Conservation (phyloP, 2,113 vertebrate species). For the Nesoenas mayeri region DNA sequence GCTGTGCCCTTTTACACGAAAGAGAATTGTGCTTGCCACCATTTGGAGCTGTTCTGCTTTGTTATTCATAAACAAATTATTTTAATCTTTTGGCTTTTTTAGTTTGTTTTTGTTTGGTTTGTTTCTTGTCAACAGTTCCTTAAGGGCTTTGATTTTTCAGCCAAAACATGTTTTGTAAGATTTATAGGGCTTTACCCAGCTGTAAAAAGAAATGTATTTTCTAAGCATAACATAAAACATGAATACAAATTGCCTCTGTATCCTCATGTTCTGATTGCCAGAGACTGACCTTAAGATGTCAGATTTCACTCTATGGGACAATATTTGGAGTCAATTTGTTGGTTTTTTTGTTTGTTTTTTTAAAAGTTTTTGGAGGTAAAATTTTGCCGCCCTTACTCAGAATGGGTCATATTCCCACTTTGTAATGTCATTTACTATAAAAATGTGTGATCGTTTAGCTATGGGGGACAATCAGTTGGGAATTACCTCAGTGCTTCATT, state of each 20-base stretch:
- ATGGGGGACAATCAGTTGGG: background rate
- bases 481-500: background rate
- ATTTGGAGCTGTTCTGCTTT: constrained; percentile 26
- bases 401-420: background rate
- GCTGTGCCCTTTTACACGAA: constrained; percentile 19
- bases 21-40: background rate
- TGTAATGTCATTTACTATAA: background rate
- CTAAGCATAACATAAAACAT: background rate
- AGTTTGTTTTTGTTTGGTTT: background rate
- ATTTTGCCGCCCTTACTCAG: background rate
- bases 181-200: background rate
- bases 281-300: background rate
- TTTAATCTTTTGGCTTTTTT: background rate
- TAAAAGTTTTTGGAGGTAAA: background rate
- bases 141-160: background rate
- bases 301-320: background rate
- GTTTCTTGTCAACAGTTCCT: constrained; percentile 16
- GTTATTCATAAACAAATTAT: constrained; percentile 34
- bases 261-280: background rate
- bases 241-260: background rate
- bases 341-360: background rate
- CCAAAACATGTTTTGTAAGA: background rate
- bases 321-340: background rate
- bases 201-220: background rate
- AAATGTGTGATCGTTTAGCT: background rate